These are phyloP conservation scores for Meiosimyza platycephala DNA, from an alignment of 2,888 invertebrate genomes.

Conservation along the genomic window DNA sequence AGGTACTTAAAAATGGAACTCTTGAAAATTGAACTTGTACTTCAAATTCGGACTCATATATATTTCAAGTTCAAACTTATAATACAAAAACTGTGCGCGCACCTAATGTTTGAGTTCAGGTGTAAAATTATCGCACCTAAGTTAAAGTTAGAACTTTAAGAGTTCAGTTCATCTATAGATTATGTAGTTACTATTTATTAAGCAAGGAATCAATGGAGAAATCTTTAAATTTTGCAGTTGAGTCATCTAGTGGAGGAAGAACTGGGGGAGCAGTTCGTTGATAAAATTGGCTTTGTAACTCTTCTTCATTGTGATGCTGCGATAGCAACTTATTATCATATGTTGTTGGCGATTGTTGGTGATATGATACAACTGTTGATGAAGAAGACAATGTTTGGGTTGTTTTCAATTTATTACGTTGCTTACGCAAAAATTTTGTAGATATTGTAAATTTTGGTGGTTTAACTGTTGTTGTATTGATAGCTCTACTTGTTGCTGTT, in stretches of 20 bases:
- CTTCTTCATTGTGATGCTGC: slow-evolving; percentile 34
- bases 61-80: no score
- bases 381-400: slow-evolving; percentile 34
- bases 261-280: slow-evolving; percentile 7
- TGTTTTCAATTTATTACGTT: slow-evolving; percentile 58
- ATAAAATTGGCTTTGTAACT: slow-evolving; percentile 5
- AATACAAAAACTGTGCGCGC: no score
- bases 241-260: slow-evolving; percentile 56
- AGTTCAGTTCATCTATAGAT: background rate
- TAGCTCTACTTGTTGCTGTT: slow-evolving; percentile 32
- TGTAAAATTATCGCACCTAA: no score
- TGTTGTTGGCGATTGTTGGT: background rate
- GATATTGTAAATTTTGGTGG: slow-evolving; percentile 63
- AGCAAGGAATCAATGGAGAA: slow-evolving; percentile 67
- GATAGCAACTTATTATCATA: slow-evolving; percentile 35
- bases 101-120: background rate
- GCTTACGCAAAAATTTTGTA: slow-evolving; percentile 62
- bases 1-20: no score
- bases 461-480: slow-evolving; percentile 39
- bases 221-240: slow-evolving; percentile 67
- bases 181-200: slow-evolving; percentile 54
- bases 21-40: no score
- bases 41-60: no score
- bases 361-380: slow-evolving; percentile 21
- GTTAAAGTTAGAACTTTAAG: no score